Percentiles rank a stretch among this genome's conserved stretches.
Evolutionary conservation across 2,888 invertebrate genomes (phyloP).

Genomic region (Leucozona laternaria): DNA sequence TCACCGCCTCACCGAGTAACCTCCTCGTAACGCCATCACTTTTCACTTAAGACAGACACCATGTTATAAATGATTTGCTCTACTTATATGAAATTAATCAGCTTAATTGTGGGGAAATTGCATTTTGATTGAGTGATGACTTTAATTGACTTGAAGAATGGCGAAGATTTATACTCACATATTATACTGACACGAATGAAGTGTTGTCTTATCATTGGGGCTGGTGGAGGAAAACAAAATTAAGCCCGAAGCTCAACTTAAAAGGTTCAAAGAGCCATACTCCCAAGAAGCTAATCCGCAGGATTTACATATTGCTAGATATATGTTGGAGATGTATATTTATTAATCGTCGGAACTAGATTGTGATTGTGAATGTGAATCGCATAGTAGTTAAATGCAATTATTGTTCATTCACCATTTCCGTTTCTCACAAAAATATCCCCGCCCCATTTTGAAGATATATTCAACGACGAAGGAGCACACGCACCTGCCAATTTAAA

Average conservation of each 20-base stretch:
- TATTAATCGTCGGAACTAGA: conserved; percentile 43
- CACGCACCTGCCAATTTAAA: conserved; percentile 73
- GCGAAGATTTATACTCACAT: conserved; percentile 49
- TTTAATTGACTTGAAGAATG: conserved; percentile 69
- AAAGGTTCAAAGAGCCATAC: neutral
- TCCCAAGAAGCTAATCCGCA: conserved; percentile 26
- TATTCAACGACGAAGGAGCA: conserved; percentile 4
- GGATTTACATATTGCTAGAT: neutral
- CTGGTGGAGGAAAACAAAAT: neutral
- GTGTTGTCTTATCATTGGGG: conserved; percentile 9
- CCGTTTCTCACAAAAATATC: conserved; percentile 47
- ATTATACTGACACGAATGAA: conserved; percentile 11
- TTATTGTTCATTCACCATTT: conserved; percentile 50
- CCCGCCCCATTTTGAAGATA: neutral
- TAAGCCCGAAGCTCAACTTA: neutral
- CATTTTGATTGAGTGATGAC: conserved; percentile 74
- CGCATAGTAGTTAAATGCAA: conserved; percentile 48
- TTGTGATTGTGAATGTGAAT: conserved; percentile 40
- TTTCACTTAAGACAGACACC: conserved; percentile 53
- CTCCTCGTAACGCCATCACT: conserved; percentile 10
- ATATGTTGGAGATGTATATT: no score
- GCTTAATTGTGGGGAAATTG: conserved; percentile 73
- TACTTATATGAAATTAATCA: conserved; percentile 73
- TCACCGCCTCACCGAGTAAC: neutral
- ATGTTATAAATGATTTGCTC: conserved; percentile 72